Base-by-base conservation (phyloP, 2,888 invertebrate species). In the Cheilosia soror region DNA sequence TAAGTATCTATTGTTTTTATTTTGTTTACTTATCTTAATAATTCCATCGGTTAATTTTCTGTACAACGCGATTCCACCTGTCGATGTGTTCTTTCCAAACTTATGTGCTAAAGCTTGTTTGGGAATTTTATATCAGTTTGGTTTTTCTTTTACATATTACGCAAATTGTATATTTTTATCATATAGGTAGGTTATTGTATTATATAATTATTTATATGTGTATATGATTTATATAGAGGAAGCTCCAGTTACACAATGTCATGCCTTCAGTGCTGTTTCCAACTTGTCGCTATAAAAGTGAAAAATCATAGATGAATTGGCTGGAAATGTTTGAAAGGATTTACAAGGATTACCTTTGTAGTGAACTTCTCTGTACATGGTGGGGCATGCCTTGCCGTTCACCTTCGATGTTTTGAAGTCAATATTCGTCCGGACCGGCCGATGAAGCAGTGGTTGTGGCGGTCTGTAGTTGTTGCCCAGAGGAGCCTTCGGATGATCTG, bases 401-500 rank as follows among this genome's bases (percentile, higher is more conserved):
- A 96, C 95, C 94, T 95, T 96, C 49, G 89, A 88, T 90, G 95
- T 94, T 92, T 96, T 96, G 93, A 98, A 98, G 93, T 99, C 98
- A 92, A 99, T 99, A 93, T 99, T 99, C 89, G 99, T 99, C 92
- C 99, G 94, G 88, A 99, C 96, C 76, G 98, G 96, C 89, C 99
- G 95, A 93, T 98, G 97, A 93, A 98, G 96, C 86, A 98, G 94
- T 71, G 97, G 96, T 93, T 98, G 98, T 62, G 97, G 96, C 78
- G 98, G 98, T 90, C 99, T 94, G 93, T 96, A 98, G 94, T 99
- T 99, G 94, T 98, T 98, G 89, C 97, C 98, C 91, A 99, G 94
- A 27, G 97, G 97, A 68, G 97, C 97, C 93, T 96, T 97, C 55
- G 97, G 96, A 92, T 96, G 96, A 90, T 95, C 95, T 89, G 95